Percentiles rank a stretch among this genome's conserved stretches.
phyloP scores from a whole-genome alignment of 2,888 invertebrate species.

The Mantis religiosa region DNA sequence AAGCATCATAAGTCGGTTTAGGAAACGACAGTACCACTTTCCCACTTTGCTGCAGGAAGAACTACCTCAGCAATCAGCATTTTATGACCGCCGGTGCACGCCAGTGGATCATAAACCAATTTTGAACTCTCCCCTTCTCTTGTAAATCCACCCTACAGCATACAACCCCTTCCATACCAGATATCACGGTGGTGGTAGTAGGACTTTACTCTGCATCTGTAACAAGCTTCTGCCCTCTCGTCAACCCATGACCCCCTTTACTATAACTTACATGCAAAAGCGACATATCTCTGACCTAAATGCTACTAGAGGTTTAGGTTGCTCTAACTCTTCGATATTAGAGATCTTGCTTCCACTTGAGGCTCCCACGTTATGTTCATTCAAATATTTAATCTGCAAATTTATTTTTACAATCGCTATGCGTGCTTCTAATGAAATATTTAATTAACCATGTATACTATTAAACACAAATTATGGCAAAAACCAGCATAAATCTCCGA shows the following conservation, averaged over 20 bases:
- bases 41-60: not conserved
- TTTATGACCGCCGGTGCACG: constrained; percentile 14
- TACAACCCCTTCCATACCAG: not conserved
- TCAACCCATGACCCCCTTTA: not conserved
- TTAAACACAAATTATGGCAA: no score
- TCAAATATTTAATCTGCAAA: no score
- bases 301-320: no score
- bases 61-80: constrained; percentile 16
- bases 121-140: not conserved
- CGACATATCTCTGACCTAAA: not conserved
- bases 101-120: constrained; percentile 21
- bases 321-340: no score
- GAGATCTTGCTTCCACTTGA: no score
- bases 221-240: not conserved
- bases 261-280: not conserved
- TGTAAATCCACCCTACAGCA: not conserved
- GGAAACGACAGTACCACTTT: not conserved
- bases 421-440: no score
- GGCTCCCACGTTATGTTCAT: no score
- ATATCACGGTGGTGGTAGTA: not conserved
- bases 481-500: no score
- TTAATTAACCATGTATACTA: no score
- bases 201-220: not conserved
- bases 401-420: no score
- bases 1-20: not conserved